Evolutionary conservation across 2,113 vertebrate species (phyloP), one percentile per base, ranked within the genome.

Genomic region (Ginglymostoma cirratum): DNA sequence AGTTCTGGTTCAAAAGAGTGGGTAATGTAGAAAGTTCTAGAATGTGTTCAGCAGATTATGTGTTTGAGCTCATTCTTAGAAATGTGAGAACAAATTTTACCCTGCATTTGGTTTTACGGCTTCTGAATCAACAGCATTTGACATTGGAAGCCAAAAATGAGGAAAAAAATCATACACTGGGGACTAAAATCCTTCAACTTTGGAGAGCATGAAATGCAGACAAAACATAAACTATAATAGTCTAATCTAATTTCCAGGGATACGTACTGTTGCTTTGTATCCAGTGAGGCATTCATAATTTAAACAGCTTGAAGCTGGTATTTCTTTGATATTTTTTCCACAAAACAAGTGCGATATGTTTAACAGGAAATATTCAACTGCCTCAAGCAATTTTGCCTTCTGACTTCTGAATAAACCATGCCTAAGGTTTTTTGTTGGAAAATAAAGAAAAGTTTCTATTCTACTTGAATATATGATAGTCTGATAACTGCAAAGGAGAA

Each of bases 251-350:
- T 95, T 95, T 69, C 42, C 8, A 67, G 90, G 48, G 93, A 69
- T 38, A 72, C 24, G 48, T 38, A 72, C 70, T 48, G 66, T 95
- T 23, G 67, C 3, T 95, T 95, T 72, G 38, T 70, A 55, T 70
- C 93, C 93, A 95, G 66, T 48, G 38, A 70, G 67, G 66, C 93
- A 45, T 48, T 95, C 42, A 70, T 95, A 95, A 95, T 72, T 95
- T 48, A 70, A 69, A 72, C 21, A 72, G 93, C 66, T 72, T 12
- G 38, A 48, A 48, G 38, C 38, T 42, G 67, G 72, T 95, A 42
- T 45, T 70, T 94, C n/a, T 94, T 69, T 94, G 34, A 94, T 70
- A 8, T 66, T 72, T 72, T 93, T 27, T 27, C n/a, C 38, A 67
- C 38, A 69, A 45, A 94, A 70, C 93, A 95, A 95, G 14, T 38